Percentiles rank a stretch among this genome's conserved stretches.
Conservation (phyloP, 2,888 invertebrate species). For the Aspidapion aeneum region DNA sequence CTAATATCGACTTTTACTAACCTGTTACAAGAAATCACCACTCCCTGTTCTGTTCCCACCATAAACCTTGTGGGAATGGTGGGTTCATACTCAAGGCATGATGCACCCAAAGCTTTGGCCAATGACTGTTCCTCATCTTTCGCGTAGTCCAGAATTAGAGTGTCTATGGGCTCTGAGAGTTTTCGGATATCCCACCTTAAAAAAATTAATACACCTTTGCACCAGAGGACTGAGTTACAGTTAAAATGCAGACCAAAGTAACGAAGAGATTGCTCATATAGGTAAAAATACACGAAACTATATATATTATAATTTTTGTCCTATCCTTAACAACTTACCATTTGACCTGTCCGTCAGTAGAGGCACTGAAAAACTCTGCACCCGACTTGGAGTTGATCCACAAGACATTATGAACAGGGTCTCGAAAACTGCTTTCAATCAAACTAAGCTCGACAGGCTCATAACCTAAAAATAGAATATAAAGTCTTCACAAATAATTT, state of each 20-base stretch:
- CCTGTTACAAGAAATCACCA: conserved; percentile 60
- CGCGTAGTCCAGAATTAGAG: conserved; percentile 64
- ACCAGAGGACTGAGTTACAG: too few relatives aligned
- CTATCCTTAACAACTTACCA: conserved; percentile 57
- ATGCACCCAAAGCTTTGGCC: conserved; percentile 67
- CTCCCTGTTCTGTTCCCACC: conserved; percentile 68
- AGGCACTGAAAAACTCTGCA: conserved; percentile 90
- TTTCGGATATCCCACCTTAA: conserved; percentile 78
- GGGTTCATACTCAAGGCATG: conserved; percentile 76
- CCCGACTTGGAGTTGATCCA: conserved; percentile 96
- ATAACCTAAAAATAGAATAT: too few relatives aligned
- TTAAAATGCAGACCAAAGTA: too few relatives aligned
- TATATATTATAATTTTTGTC: too few relatives aligned
- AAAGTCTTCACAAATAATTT: too few relatives aligned
- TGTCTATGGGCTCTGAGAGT: conserved; percentile 67
- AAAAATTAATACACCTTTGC: neutral
- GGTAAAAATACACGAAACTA: too few relatives aligned
- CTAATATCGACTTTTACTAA: too few relatives aligned
- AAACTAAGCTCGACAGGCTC: conserved; percentile 65
- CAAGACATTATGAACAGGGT: conserved; percentile 81
- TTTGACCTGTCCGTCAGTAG: conserved; percentile 87
- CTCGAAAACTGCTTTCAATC: conserved; percentile 81
- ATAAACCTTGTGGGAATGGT: conserved; percentile 83
- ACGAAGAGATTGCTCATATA: too few relatives aligned
- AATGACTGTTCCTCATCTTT: conserved; percentile 61